Percentiles rank a stretch among this genome's conserved stretches.
phyloP scores from a whole-genome alignment of 2,113 vertebrate species.

The Gymnocephalus cernua region DNA sequence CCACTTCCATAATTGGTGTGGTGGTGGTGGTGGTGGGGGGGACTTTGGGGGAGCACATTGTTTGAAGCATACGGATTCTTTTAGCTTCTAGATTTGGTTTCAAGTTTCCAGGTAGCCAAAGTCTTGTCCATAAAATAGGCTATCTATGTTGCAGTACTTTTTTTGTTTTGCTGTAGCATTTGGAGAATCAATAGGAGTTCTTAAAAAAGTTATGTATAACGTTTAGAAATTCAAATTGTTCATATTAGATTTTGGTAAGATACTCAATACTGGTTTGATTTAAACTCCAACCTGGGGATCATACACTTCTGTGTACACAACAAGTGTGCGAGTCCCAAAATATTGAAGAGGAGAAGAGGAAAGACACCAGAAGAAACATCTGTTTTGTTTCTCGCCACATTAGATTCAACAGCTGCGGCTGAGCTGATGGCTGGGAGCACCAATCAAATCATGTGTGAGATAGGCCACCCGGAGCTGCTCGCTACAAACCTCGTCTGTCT shows the following conservation, averaged over 20 bases:
- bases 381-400: constrained; percentile 75
- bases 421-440: constrained; percentile 78
- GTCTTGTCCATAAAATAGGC: neutral
- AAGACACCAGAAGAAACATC: constrained; percentile 79
- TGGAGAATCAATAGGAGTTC: neutral
- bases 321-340: constrained; percentile 49
- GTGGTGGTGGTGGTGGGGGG: too few relatives aligned
- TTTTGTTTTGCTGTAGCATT: neutral
- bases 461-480: constrained; percentile 76
- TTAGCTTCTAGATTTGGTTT: neutral
- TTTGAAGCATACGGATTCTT: neutral
- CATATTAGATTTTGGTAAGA: neutral
- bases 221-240: neutral
- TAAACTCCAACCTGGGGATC: neutral
- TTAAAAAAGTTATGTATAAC: neutral
- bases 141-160: neutral
- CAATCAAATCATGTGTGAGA: constrained; percentile 79
- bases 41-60: neutral
- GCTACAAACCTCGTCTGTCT: constrained; percentile 59
- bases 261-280: neutral
- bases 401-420: constrained; percentile 73
- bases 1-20: neutral
- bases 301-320: constrained; percentile 1
- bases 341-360: constrained; percentile 38
- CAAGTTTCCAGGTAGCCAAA: neutral